A percentile compares a stretch with the other conserved stretches of the same genome.
phyloP scores from a whole-genome alignment of 2,113 vertebrate genomes.

The Scytalopus superciliaris region DNA sequence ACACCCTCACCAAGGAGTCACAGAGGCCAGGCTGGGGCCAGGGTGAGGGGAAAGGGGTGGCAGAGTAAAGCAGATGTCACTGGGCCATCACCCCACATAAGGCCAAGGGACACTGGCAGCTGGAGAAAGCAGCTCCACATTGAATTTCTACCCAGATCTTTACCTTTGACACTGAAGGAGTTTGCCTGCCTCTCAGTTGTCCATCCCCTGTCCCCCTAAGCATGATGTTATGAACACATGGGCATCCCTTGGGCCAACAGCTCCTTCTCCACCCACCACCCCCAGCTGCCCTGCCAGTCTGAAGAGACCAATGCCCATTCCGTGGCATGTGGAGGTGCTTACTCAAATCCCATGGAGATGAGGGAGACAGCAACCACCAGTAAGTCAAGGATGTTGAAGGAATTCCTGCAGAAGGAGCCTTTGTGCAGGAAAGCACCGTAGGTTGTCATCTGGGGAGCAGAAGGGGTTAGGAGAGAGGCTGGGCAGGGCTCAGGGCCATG shows the following conservation, averaged over 20 bases:
- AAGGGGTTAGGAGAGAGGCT: not conserved
- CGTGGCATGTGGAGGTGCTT: slow-evolving; percentile 53
- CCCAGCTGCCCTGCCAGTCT: not conserved
- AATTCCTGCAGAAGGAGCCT: slow-evolving; percentile 97
- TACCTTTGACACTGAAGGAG: not conserved
- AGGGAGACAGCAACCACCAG: slow-evolving; percentile 94
- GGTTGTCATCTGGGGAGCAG: slow-evolving; percentile 86
- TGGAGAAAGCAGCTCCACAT: not conserved
- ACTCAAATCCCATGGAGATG: slow-evolving; percentile 94
- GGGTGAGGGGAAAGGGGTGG: not conserved
- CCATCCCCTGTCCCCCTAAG: not conserved
- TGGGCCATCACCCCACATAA: not conserved
- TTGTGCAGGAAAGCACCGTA: slow-evolving; percentile 95
- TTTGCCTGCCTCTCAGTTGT: not conserved
- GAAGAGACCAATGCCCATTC: not conserved
- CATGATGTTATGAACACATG: rapidly evolving
- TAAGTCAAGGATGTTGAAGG: slow-evolving; percentile 97
- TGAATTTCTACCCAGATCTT: not conserved
- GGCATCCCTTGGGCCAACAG: not conserved
- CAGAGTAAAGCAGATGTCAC: rapidly evolving
- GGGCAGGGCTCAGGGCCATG: not conserved
- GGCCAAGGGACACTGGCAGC: not conserved
- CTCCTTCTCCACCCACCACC: not conserved
- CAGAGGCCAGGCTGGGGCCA: not conserved
- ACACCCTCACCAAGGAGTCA: not conserved